A percentile compares a stretch with the other conserved stretches of the same genome.
Conservation (phyloP, 2,113 vertebrate species). For the Cisticola juncidis region DNA sequence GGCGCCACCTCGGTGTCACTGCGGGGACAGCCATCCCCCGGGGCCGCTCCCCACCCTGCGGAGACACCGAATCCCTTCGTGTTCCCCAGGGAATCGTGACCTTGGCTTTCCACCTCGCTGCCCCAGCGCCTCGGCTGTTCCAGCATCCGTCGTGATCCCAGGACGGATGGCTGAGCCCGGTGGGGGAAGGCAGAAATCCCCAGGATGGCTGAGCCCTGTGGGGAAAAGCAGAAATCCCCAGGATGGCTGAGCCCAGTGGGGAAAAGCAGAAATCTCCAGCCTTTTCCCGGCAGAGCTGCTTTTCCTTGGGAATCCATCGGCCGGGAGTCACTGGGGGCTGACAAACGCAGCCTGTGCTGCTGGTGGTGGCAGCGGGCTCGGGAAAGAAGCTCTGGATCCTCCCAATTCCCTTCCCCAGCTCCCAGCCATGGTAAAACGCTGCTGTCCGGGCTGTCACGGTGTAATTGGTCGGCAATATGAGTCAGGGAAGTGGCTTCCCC, state of each 20-base stretch:
- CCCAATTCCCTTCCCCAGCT: constrained; percentile 6
- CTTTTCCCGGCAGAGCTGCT: neutral
- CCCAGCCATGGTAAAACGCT: neutral
- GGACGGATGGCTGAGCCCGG: neutral
- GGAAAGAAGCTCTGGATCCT: neutral
- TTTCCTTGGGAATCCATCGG: neutral
- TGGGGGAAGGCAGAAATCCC: neutral
- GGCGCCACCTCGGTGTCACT: no score
- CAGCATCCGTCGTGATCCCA: rapidly evolving
- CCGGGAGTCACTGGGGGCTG: neutral
- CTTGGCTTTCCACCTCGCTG: neutral
- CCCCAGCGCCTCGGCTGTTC: neutral
- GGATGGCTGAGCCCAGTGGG: neutral
- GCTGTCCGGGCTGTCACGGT: neutral
- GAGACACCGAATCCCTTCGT: rapidly evolving
- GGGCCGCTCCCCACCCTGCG: neutral
- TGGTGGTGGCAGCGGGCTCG: neutral
- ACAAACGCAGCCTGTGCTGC: neutral
- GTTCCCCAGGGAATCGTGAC: neutral
- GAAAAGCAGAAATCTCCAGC: neutral
- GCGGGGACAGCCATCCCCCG: neutral
- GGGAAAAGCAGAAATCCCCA: neutral
- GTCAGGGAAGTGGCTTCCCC: constrained; percentile 14
- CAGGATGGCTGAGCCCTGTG: neutral
- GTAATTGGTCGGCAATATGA: constrained; percentile 22